Evolutionary conservation across 2,113 vertebrate genomes (phyloP), one percentile per base, ranked within the genome.

Genomic region (Ursus arctos): DNA sequence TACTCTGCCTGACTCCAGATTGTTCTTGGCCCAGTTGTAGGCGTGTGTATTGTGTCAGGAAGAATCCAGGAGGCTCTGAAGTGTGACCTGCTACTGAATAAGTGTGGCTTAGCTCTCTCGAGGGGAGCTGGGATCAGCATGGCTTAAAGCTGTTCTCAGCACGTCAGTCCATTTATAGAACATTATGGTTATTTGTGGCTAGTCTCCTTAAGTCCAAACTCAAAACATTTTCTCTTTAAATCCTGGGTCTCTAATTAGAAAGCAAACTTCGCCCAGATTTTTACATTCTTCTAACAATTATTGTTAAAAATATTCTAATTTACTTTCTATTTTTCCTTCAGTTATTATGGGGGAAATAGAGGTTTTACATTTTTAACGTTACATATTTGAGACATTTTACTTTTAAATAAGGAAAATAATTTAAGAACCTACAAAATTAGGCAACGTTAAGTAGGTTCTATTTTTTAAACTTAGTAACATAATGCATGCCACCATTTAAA

Each of bases 221-320:
- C 87, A 92, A 86, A 95, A 65, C 31, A 51, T 65, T 71, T 88
- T 92, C 47, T 65, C 67, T 74, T 76, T 96, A 80, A 95, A 16
- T 80, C 36, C 77, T 95, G n/a, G 26, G n/a, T 87, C 79, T 90
- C 16, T 77, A 94, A 94, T 79, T 87, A 92, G 53, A 80, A 97
- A 94, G n/a, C n/a, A 88, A 92, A 85, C 77, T 86, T 77, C 59
- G 57, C 7, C 33, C 63, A 69, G 21, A 59, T n/a, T 88, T 96
- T 84, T 96, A 92, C 55, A 33, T 92, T 9, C 5, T 40, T 5
- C 43, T 77, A 57, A 16, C 55, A 53, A 71, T 69, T 51, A n/a
- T 88, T 47, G 16, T 82, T 88, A 51, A 83, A 91, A 76, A n/a
- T 36, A 63, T 92, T 95, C 18, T 19, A 57, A 85, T 59, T 71